These are phyloP conservation scores for Nerophis lumbriciformis DNA, from an alignment of 2,113 vertebrate genomes.

Conservation along the genomic window DNA sequence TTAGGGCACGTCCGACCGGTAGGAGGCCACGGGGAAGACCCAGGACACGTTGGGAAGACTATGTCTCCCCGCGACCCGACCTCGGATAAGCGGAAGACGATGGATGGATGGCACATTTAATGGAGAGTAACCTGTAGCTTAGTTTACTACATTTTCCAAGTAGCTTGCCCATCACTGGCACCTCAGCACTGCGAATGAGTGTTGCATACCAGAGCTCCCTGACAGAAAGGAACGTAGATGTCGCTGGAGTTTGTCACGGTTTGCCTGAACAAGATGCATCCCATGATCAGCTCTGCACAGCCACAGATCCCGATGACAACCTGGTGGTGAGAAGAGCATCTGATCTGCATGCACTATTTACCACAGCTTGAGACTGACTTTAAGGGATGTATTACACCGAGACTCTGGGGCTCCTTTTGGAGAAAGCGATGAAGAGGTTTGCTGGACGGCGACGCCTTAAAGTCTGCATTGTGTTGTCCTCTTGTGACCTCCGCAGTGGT, in stretches of 20 bases:
- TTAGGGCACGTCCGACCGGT: too few species aligned
- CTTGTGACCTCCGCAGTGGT: neutral
- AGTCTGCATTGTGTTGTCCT: conserved; percentile 10
- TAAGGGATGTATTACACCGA: conserved; percentile 44
- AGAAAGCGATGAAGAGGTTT: conserved; percentile 62
- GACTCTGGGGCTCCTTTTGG: conserved; percentile 39
- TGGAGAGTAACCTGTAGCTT: too few species aligned
- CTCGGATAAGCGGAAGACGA: too few species aligned
- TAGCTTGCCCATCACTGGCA: too few species aligned
- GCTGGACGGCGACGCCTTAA: neutral
- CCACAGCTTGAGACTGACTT: neutral
- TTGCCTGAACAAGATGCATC: conserved; percentile 6
- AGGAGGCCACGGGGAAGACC: too few species aligned
- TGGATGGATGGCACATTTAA: too few species aligned
- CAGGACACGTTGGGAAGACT: too few species aligned
- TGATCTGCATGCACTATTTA: neutral
- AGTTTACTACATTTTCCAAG: too few species aligned
- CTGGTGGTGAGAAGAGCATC: conserved; percentile 23
- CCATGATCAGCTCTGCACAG: conserved; percentile 54
- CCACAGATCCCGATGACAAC: conserved; percentile 52
- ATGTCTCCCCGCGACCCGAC: too few species aligned
- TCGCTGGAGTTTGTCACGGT: fast-evolving
- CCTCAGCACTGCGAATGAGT: too few species aligned
- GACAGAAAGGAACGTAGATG: conserved; percentile 52
- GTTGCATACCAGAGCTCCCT: conserved; percentile 49